phyloP scores from a whole-genome alignment of 2,888 invertebrate species.

The Caradrina clavipalpis region DNA sequence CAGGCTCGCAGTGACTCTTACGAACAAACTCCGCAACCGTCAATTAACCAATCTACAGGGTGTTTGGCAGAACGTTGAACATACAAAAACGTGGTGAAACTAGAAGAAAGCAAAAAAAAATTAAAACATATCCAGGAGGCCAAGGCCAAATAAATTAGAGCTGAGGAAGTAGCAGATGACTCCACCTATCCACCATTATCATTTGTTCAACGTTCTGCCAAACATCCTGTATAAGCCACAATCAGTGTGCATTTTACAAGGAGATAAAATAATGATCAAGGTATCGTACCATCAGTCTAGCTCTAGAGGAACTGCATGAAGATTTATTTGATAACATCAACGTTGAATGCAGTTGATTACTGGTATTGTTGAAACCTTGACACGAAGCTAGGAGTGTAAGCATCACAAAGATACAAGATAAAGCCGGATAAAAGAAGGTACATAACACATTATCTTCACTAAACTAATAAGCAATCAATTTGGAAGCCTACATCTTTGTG shows the following conservation, averaged over 20 bases:
- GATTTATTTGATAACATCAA: slow-evolving; percentile 23
- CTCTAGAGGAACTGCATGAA: slow-evolving; percentile 27
- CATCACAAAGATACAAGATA: neutral
- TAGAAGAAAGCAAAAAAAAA: too few species aligned
- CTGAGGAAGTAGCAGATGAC: too few species aligned
- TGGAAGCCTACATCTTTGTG: slow-evolving; percentile 25
- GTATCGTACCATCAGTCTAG: slow-evolving; percentile 9
- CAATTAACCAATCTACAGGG: too few species aligned
- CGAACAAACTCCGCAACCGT: too few species aligned
- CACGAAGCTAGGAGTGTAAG: neutral
- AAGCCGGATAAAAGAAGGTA: neutral
- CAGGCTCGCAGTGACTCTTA: too few species aligned
- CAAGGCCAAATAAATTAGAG: too few species aligned
- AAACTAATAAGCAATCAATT: slow-evolving; percentile 47
- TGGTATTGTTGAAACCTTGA: slow-evolving; percentile 29
- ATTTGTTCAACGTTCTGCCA: too few species aligned
- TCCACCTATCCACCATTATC: too few species aligned
- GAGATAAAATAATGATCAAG: slow-evolving; percentile 23
- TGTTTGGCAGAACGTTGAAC: too few species aligned
- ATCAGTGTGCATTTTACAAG: slow-evolving; percentile 26
- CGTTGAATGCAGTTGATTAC: neutral
- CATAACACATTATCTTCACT: slow-evolving; percentile 1
- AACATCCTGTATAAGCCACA: neutral
- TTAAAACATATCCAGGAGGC: too few species aligned
- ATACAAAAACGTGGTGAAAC: too few species aligned